A percentile compares a stretch with the other conserved stretches of the same genome.
These are phyloP conservation scores for Sebastes baramenuke DNA, from an alignment of 2,797 vertebrate genomes.

Conservation along the genomic window DNA sequence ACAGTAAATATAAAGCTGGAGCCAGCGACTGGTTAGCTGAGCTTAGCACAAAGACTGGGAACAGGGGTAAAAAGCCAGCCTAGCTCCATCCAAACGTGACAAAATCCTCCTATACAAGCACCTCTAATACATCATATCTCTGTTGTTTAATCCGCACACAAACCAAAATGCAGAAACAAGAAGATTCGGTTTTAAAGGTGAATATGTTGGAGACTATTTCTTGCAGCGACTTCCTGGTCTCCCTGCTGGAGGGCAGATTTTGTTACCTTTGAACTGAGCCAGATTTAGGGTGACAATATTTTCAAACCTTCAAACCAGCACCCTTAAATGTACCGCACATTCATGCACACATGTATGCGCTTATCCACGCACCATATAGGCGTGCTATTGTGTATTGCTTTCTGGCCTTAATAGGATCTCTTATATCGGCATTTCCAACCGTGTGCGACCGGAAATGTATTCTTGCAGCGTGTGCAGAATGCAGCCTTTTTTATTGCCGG, in stretches of 20 bases:
- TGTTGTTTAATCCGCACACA: background rate
- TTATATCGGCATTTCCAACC: too few species aligned
- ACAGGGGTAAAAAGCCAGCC: background rate
- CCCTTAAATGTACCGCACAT: too few species aligned
- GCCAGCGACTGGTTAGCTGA: background rate
- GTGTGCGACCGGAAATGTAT: too few species aligned
- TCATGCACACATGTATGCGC: background rate
- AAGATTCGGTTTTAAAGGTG: background rate
- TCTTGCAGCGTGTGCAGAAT: too few species aligned
- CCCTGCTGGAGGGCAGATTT: background rate
- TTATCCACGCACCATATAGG: background rate
- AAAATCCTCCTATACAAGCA: background rate
- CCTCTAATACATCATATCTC: background rate
- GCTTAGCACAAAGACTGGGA: background rate
- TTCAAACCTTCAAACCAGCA: too few species aligned
- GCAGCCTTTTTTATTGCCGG: background rate
- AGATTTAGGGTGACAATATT: too few species aligned
- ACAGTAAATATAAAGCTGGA: background rate
- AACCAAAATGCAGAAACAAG: background rate
- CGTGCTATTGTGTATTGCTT: too few species aligned
- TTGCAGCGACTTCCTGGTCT: background rate
- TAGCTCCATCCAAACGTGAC: background rate
- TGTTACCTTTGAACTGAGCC: background rate
- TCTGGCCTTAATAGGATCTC: too few species aligned
- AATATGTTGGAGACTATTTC: background rate